Evolutionary conservation across 2,888 invertebrate genomes (phyloP), one percentile per base, ranked within the genome.

Genomic region (Diloba caeruleocephala): DNA sequence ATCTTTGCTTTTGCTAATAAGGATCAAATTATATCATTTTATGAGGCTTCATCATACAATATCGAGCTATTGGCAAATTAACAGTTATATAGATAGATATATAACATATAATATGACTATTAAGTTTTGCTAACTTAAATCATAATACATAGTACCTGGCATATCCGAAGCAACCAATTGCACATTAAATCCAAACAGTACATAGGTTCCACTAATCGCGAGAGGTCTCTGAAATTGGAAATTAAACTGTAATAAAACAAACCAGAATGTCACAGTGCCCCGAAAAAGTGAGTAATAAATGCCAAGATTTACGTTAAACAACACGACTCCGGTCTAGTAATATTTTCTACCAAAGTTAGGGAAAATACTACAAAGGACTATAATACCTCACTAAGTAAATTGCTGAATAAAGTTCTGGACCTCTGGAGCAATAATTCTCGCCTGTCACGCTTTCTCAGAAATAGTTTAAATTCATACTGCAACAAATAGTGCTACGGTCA

Each of bases 91-190:
- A n/a, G n/a, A n/a, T n/a, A n/a, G n/a, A n/a, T n/a, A n/a, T n/a
- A n/a, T n/a, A n/a, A n/a, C n/a, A n/a, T n/a, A n/a, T n/a, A n/a
- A n/a, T n/a, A n/a, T n/a, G n/a, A n/a, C n/a, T n/a, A 17, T 2
- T 10, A 2, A 2, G 2, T n/a, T 23, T n/a, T 13, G 6, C 3
- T 23, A 29, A 28, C 28, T 28, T n/a, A 10, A 23, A 29, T 45
- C 7, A 50, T 13, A 12, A 13, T 0, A n/a, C 7, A 32, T 37
- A 25, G 0, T 53, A 87, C 90, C 88, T 76, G 85, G 87, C 84
- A 93, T 89, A 72, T 93, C 92, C 19, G 93, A 88, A 29, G 93
- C 93, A 34, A 93, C 87, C 36, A 92, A 49, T 79, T 92, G 92
- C 4, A 89, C 91, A 59, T 92, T 90, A 62, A 74, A 92, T 44